Conservation (phyloP, 1,140 invertebrate genomes). For the Mactra quadrangularis region DNA sequence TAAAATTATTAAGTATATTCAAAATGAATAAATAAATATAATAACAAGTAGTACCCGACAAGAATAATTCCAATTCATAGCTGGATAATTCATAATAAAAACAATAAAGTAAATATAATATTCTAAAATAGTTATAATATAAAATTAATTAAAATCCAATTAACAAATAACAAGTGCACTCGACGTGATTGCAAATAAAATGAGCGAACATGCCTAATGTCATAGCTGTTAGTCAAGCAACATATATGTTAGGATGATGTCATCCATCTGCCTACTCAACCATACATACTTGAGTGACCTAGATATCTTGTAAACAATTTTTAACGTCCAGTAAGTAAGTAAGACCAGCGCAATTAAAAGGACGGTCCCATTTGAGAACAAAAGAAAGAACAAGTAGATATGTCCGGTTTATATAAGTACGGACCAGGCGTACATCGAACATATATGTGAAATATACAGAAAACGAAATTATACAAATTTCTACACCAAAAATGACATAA, state of each 20-base stretch:
- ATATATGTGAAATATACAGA: too few species aligned
- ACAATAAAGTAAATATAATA: not conserved
- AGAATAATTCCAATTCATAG: conserved; percentile 60
- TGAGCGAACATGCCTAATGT: conserved; percentile 30
- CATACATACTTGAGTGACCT: conserved; percentile 61
- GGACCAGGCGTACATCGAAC: too few species aligned
- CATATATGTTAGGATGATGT: conserved; percentile 60
- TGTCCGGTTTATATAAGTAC: too few species aligned
- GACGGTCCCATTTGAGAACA: conserved; percentile 22
- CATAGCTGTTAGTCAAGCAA: conserved; percentile 48
- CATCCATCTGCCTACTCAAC: conserved; percentile 55
- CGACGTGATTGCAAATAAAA: conserved; percentile 12
- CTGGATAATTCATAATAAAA: not conserved
- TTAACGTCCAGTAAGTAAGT: not conserved
- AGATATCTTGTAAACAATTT: conserved; percentile 49
- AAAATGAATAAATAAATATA: not conserved
- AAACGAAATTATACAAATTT: not conserved
- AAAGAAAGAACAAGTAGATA: too few species aligned
- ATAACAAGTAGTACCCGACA: conserved; percentile 45
- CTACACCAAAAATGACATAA: not conserved
- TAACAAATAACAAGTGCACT: not conserved
- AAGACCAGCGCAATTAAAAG: conserved; percentile 2
- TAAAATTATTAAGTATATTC: not conserved
- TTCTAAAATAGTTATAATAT: not conserved
- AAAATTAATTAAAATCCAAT: not conserved